Evolutionary conservation across 1,140 invertebrate genomes (phyloP), one percentile per base, ranked within the genome.

Genomic region (Trichogramma pretiosum): DNA sequence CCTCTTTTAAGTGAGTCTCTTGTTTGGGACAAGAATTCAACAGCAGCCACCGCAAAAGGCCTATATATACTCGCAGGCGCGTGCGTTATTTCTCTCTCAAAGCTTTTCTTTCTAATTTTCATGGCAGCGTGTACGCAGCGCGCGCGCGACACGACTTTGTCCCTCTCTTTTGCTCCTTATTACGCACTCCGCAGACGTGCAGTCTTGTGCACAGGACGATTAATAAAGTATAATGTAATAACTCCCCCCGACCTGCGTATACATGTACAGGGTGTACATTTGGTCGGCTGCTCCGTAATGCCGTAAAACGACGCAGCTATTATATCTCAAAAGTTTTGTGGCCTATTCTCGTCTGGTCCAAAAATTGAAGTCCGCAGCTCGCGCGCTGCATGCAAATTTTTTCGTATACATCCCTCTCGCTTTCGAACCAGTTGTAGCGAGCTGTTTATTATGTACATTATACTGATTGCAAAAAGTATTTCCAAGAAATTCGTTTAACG

Each of bases 401-500:
- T 48, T 48, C 18, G 28, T 14, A 16, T 22, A 11, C 38, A 39
- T 39, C 37, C 21, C 21, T 2, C 37, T 39, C 21, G 3, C 11
- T 39, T n/a, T n/a, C n/a, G n/a, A n/a, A n/a, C n/a, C n/a, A n/a
- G n/a, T n/a, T n/a, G n/a, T n/a, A n/a, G n/a, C n/a, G n/a, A n/a
- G n/a, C n/a, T n/a, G n/a, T n/a, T n/a, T n/a, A n/a, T n/a, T n/a
- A n/a, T n/a, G n/a, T n/a, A n/a, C n/a, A n/a, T n/a, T n/a, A n/a
- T n/a, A n/a, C n/a, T n/a, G n/a, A n/a, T n/a, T n/a, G n/a, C n/a
- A n/a, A n/a, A n/a, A n/a, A n/a, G n/a, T 18, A 13, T 33, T 49
- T 49, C 48, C 13, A 14, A 23, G 48, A 49, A 49, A 49, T 43
- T 22, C 48, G 24, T 24, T 49, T 43, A 43, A 42, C 22, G 47